Evolutionary conservation across 2,888 invertebrate species (phyloP), one percentile per base, ranked within the genome.

Genomic region (Caenorhabditis sinica): DNA sequence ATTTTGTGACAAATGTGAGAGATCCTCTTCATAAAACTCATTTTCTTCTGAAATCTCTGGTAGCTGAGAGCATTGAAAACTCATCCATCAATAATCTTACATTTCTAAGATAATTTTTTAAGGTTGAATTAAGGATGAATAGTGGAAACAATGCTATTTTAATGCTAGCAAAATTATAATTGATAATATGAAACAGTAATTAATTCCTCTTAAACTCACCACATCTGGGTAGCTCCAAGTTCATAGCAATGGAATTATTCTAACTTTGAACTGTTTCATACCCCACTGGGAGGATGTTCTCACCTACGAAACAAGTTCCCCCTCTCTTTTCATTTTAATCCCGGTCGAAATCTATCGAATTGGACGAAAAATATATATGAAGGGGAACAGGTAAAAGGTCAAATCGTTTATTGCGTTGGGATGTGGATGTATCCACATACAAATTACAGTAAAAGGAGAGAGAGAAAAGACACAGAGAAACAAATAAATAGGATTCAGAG

Each of bases 151-250:
- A n/a, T n/a, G n/a, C n/a, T n/a, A n/a, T n/a, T n/a, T n/a, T n/a
- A n/a, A n/a, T n/a, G n/a, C n/a, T n/a, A n/a, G n/a, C n/a, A n/a
- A n/a, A n/a, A n/a, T n/a, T n/a, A n/a, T n/a, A n/a, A n/a, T n/a
- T n/a, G n/a, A n/a, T n/a, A n/a, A n/a, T n/a, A 43, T 20, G 66
- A 4, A 49, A 36, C 68, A 68, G 36, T 51, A 53, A 49, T 25
- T 5, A 60, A 40, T 56, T n/a, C n/a, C 33, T 60, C 23, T 53
- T 53, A 53, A 33, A 79, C 79, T 79, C 56, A 79, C 79, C 71
- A 65, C 79, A 79, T 65, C 61, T 65, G 63, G 79, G 71, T n/a
- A 79, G 53, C 65, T 79, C 79, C 33, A 79, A 65, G 65, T 79
- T 79, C 79, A 79, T 79, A 56, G 56, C 40, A 40, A 40, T 40